Evolutionary conservation across 2,797 vertebrate genomes (phyloP).

Genomic region (Neopelma chrysocephalum): DNA sequence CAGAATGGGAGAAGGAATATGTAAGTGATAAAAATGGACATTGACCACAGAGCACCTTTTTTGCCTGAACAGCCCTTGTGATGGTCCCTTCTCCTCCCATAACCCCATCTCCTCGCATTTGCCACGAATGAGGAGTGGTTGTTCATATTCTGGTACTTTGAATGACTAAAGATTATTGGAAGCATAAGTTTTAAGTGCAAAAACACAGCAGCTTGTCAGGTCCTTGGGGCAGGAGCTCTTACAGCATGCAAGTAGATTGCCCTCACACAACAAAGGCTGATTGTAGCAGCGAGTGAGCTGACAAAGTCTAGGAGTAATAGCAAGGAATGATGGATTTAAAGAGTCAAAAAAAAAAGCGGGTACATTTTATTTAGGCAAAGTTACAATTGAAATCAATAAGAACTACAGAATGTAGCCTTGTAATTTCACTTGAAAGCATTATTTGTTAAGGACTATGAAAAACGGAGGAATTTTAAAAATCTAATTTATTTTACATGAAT

Average conservation of each 20-base stretch:
- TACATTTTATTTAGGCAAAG: constrained; percentile 17
- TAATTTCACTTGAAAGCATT: constrained; percentile 10
- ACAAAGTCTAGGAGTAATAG: not conserved
- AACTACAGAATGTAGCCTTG: not conserved
- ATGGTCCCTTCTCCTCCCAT: not conserved
- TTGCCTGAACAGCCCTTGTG: not conserved
- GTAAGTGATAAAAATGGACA: rapidly evolving
- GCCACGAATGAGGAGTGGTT: not conserved
- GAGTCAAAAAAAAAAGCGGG: not conserved
- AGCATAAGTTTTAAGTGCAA: not conserved
- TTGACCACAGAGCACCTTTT: not conserved
- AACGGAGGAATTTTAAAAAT: not conserved
- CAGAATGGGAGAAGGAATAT: not conserved
- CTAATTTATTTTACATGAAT: not conserved
- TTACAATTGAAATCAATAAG: constrained; percentile 27
- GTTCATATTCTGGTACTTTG: not conserved
- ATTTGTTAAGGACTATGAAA: constrained; percentile 28
- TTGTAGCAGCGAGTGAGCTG: not conserved
- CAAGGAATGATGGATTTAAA: constrained; percentile 40
- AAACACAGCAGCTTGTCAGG: not conserved
- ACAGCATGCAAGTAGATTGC: not conserved
- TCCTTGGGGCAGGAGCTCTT: not conserved
- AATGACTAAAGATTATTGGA: not conserved
- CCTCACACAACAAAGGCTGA: not conserved
- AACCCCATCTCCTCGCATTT: not conserved